Evolutionary conservation across 2,888 invertebrate species (phyloP), one percentile per base, ranked within the genome.

Genomic region (Chalcosyrphus nemorum): DNA sequence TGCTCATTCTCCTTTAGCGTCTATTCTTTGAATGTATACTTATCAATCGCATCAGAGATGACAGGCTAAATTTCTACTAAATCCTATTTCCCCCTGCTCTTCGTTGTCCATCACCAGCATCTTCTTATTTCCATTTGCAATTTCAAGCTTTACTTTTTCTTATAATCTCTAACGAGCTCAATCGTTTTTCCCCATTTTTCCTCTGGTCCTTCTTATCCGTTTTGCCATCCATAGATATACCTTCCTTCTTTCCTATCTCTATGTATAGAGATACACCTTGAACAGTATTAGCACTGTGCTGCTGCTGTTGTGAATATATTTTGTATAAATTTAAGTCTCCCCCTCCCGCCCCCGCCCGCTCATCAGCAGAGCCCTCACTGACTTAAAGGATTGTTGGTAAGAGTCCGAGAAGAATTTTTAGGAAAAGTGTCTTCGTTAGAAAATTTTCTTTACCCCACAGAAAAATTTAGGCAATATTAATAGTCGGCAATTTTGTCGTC

Each of bases 31-130:
- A 45, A 24, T 71, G 38, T 19, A 15, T 47, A 21, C 45, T 63
- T 54, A 59, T 77, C 54, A 77, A 77, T 71, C 71, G 52, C 54
- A 71, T 77, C 71, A 71, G 35, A 56, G 56, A 71, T 71, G 61
- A 63, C 38, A 61, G 45, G 52, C 29, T 21, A 38, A 61, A 63
- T 13, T 45, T 52, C 17, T 56, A 17, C 35, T 56, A 29, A 50
- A 52, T 76, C 59, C 43, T 21, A 15, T 2, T 5, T 9, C 13
- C 45, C 47, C 17, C 45, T 59, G 41, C 15, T 17, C 29, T 29
- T 17, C 21, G 6, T 5, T 4, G 4, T 32, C 29, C 29, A 6
- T 5, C 29, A 68, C 52, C 43, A 15, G 11, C 5, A 13, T 1
- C n/a, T n/a, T 9, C 45, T 65, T n/a, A 32, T 59, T 29, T 29